These are phyloP conservation scores for Amyelois transitella DNA, from an alignment of 1,140 invertebrate species.

Conservation along the genomic window DNA sequence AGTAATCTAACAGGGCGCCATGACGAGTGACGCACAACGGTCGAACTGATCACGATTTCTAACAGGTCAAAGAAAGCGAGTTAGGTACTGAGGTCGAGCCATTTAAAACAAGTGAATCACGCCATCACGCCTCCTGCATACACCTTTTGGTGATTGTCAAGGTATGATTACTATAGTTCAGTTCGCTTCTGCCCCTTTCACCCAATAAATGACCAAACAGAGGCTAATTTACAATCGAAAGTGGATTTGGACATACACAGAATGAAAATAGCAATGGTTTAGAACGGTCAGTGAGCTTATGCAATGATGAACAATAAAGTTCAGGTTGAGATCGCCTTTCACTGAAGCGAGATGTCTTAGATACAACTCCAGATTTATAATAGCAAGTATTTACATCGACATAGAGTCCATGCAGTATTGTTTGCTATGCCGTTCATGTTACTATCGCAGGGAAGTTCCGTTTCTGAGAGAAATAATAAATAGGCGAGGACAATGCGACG, in stretches of 20 bases:
- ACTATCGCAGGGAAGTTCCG: background rate
- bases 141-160: background rate
- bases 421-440: background rate
- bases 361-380: too few relatives aligned
- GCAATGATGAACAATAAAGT: slow-evolving; percentile 33
- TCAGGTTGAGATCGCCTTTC: slow-evolving; percentile 38
- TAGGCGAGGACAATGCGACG: background rate
- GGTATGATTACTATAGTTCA: background rate
- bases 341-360: too few relatives aligned
- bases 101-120: slow-evolving; percentile 25
- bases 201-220: slow-evolving; percentile 23
- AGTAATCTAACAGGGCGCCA: background rate
- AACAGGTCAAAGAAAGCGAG: slow-evolving; percentile 51
- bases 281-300: slow-evolving; percentile 32
- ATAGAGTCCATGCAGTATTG: too few relatives aligned
- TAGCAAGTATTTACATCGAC: too few relatives aligned
- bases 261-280: slow-evolving; percentile 22
- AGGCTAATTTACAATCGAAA: slow-evolving; percentile 31
- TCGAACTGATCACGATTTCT: slow-evolving; percentile 30
- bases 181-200: slow-evolving; percentile 24
- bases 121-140: slow-evolving; percentile 23
- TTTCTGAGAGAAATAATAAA: background rate
- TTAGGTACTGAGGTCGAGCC: slow-evolving; percentile 20
- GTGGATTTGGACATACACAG: slow-evolving; percentile 17
- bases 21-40: slow-evolving; percentile 1